Percentiles rank a stretch among this genome's conserved stretches.
Conservation (phyloP, 2,888 invertebrate genomes). For the Creontiades dilutus region DNA sequence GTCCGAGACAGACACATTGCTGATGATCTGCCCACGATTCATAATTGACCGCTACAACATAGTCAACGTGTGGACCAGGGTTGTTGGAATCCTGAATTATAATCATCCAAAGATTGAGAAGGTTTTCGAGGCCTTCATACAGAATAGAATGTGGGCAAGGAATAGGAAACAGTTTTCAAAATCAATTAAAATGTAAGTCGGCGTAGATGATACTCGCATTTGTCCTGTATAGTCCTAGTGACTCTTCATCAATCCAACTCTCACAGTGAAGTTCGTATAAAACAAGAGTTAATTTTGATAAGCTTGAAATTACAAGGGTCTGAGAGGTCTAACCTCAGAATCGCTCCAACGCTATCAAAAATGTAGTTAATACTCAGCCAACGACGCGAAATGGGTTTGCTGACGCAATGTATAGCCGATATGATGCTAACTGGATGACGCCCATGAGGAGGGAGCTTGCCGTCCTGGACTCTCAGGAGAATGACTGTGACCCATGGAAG, state of each 20-base stretch:
- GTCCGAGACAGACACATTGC: slow-evolving; percentile 62
- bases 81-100: slow-evolving; percentile 58
- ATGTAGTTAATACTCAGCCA: too few species aligned
- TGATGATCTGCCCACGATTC: slow-evolving; percentile 69
- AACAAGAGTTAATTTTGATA: too few species aligned
- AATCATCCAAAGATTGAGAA: slow-evolving; percentile 66
- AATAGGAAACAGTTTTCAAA: slow-evolving; percentile 57
- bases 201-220: neutral
- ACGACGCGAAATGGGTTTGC: too few species aligned
- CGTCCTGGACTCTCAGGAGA: too few species aligned
- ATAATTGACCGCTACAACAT: slow-evolving; percentile 65
- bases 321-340: too few species aligned
- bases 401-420: too few species aligned
- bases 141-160: slow-evolving; percentile 62
- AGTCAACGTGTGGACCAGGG: slow-evolving; percentile 60
- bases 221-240: neutral
- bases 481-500: too few species aligned
- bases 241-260: neutral
- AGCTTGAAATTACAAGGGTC: too few species aligned
- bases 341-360: too few species aligned
- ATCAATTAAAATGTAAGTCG: slow-evolving; percentile 45
- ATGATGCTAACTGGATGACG: too few species aligned
- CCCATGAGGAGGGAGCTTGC: too few species aligned
- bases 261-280: too few species aligned
- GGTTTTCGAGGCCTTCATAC: slow-evolving; percentile 63